Base-by-base conservation (phyloP, 1,140 invertebrate genomes). In the Diplogasteroides magnus region DNA sequence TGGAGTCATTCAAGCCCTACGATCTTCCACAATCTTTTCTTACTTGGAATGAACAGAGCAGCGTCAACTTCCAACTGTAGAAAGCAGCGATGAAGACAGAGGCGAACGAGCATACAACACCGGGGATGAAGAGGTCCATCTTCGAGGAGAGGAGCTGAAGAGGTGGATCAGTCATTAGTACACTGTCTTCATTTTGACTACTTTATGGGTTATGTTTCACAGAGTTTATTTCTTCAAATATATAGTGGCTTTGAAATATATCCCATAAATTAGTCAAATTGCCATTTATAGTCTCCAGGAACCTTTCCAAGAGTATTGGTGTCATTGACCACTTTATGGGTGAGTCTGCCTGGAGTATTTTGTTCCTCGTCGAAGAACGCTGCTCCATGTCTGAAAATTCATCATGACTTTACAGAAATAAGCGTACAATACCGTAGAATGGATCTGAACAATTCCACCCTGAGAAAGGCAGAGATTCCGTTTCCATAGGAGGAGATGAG, bases 41-140 rank as follows among this genome's bases (percentile, higher is more conserved):
- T 19, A 48, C 37, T 19, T 48, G 79, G 63, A 80, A 80, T 0
- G 71, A 72, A 61, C 79, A 80, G 2, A 80, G 61, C 19, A 82
- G 57, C 0, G 79, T 80, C 64, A 80, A 67, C 55, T 80, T 82
- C 80, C 80, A 82, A 61, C 82, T 80, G 60, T 82, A 76, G 57
- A 66, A 67, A 25, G 82, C 48, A 13, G 79, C 78, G 31, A 82
- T 59, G 27, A 71, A 60, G 14, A 82, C 67, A 15, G 80, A 80
- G 48, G 82, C 71, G 26, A 72, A 31, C 0, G 48, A 78, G 58
- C 79, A 80, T 29, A 80, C 72, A 14, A 80, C 28, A 14, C 78
- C 79, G 1, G 79, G 79, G 32, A 80, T 67, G 1, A 80, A 56
- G 19, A 80, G 57, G 59, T 80, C 79, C 15, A 80, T 60, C 61